These are phyloP conservation scores for Pogonocichla stellata DNA, from an alignment of 2,113 vertebrate species.

Conservation along the genomic window DNA sequence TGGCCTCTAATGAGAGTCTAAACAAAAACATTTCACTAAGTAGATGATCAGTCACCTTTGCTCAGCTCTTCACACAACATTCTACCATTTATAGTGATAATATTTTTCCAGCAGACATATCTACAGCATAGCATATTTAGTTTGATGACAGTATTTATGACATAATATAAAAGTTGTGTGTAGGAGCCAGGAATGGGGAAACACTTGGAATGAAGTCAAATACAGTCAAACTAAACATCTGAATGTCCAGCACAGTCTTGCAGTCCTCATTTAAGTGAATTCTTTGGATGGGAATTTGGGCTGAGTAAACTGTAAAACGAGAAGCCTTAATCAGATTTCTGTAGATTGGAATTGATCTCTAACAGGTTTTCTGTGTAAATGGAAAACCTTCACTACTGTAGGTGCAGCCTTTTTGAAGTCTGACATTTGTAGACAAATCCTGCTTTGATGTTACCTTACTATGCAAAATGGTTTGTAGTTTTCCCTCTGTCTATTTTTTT, in stretches of 20 bases:
- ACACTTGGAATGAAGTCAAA: conserved; percentile 17
- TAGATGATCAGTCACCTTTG: background rate
- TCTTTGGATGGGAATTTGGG: background rate
- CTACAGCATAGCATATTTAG: background rate
- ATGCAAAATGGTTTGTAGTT: background rate
- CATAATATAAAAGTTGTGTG: background rate
- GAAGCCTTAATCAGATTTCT: conserved; percentile 24
- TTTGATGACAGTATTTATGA: conserved; percentile 35
- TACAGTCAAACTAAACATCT: background rate
- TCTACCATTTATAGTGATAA: background rate
- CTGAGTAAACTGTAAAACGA: background rate
- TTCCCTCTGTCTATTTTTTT: background rate
- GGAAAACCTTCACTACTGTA: background rate
- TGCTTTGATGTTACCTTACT: background rate
- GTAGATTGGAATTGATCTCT: background rate
- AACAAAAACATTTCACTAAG: background rate
- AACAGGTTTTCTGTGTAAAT: background rate
- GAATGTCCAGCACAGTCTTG: background rate
- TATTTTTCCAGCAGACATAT: conserved; percentile 31
- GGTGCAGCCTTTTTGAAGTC: background rate
- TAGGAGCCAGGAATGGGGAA: conserved; percentile 32
- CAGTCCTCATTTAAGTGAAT: background rate
- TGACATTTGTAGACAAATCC: background rate
- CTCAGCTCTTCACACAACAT: background rate
- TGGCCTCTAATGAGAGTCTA: background rate